Evolutionary conservation across 2,888 invertebrate species (phyloP).

Genomic region (Dione juno): DNA sequence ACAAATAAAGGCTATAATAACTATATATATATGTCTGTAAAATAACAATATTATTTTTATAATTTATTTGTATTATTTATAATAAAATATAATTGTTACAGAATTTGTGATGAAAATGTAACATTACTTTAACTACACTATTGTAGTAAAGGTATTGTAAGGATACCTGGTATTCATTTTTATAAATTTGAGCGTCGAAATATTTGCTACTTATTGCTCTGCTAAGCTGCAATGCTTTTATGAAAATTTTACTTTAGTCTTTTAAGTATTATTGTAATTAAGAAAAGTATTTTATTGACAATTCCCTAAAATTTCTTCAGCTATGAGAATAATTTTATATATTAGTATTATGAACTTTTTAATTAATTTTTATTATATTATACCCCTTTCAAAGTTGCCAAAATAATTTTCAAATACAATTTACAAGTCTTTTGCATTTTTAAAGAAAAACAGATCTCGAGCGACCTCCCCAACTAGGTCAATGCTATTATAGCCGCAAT

Average conservation of each 20-base stretch:
- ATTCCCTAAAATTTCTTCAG: too few relatives aligned
- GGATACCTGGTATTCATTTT: background rate
- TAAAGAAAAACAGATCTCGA: slow-evolving; percentile 16
- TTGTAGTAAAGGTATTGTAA: background rate
- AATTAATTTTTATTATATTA: background rate
- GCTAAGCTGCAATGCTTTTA: background rate
- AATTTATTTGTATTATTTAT: background rate
- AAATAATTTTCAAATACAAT: slow-evolving; percentile 11
- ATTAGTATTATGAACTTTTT: background rate
- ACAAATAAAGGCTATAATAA: too few relatives aligned
- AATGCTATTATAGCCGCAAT: slow-evolving; percentile 33
- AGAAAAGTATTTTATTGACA: slow-evolving; percentile 5
- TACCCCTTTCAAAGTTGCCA: background rate
- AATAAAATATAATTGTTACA: background rate
- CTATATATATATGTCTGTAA: background rate
- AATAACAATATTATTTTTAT: background rate
- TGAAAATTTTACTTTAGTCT: background rate
- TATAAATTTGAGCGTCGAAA: background rate
- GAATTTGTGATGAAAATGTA: slow-evolving; percentile 3
- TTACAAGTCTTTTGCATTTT: slow-evolving; percentile 21
- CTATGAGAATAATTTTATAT: too few relatives aligned
- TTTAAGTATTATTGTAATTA: background rate
- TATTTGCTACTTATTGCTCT: background rate
- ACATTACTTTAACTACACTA: background rate
- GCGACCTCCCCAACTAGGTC: slow-evolving; percentile 23